Conservation (phyloP, 2,113 vertebrate species). For the Microtus oregoni region DNA sequence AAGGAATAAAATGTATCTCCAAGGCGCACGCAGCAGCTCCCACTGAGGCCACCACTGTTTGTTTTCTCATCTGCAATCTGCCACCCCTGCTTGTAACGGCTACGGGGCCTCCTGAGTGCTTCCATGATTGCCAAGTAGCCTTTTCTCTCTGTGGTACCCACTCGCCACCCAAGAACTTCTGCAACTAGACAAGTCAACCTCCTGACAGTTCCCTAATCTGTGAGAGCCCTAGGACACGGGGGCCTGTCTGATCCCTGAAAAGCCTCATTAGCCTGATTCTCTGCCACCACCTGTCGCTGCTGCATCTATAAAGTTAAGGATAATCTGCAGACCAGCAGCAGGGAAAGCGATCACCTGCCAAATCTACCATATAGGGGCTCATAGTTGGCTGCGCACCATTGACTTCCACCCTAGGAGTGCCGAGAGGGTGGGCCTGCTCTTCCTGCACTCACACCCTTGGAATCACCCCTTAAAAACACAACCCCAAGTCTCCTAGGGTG, state of each 20-base stretch:
- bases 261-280: conserved; percentile 43
- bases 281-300: neutral
- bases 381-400: neutral
- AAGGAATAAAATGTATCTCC: no score
- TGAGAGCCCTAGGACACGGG: neutral
- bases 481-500: no score
- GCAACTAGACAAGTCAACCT: neutral
- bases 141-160: neutral
- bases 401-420: neutral
- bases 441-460: accelerated
- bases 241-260: neutral
- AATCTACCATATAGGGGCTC: neutral
- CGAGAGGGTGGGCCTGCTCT: neutral
- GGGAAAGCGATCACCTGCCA: neutral
- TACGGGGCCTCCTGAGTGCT: accelerated
- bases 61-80: neutral
- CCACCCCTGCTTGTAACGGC: neutral
- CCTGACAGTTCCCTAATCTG: neutral
- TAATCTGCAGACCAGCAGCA: neutral
- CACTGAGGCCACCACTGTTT: accelerated
- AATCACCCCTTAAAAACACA: neutral
- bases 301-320: conserved; percentile 41
- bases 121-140: neutral
- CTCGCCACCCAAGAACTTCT: neutral
- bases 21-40: neutral